Conservation (phyloP, 2,113 vertebrate species). For the Zosterops pallidus region DNA sequence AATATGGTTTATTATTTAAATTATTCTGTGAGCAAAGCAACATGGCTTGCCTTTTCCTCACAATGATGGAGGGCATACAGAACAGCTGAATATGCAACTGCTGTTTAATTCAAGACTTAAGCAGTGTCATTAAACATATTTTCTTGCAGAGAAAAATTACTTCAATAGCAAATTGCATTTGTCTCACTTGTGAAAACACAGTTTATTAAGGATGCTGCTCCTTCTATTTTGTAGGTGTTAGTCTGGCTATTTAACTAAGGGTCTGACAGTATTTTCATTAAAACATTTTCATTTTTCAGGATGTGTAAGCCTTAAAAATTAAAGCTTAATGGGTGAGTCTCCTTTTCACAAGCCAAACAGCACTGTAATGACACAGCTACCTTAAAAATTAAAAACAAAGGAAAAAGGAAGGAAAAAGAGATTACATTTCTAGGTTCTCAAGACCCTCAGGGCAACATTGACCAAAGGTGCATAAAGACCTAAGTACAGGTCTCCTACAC, state of each 20-base stretch:
- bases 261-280: constrained; percentile 45
- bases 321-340: background rate
- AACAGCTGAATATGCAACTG: constrained; percentile 41
- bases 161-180: constrained; percentile 49
- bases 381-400: background rate
- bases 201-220: constrained; percentile 21
- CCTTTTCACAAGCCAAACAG: background rate
- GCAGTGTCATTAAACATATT: constrained; percentile 39
- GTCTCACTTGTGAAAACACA: constrained; percentile 18
- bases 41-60: background rate
- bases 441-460: background rate
- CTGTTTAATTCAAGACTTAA: constrained; percentile 26
- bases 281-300: constrained; percentile 38
- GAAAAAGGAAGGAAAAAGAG: background rate
- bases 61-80: background rate
- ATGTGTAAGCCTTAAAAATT: constrained; percentile 4
- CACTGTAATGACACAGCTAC: background rate
- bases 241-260: constrained; percentile 23
- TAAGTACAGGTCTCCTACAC: background rate
- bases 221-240: constrained; percentile 4
- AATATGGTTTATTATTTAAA: background rate
- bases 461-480: background rate
- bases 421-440: background rate
- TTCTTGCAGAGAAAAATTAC: constrained; percentile 22
- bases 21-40: background rate